Base-by-base conservation (phyloP, 1,140 invertebrate genomes). In the Frieseomelitta varia region DNA sequence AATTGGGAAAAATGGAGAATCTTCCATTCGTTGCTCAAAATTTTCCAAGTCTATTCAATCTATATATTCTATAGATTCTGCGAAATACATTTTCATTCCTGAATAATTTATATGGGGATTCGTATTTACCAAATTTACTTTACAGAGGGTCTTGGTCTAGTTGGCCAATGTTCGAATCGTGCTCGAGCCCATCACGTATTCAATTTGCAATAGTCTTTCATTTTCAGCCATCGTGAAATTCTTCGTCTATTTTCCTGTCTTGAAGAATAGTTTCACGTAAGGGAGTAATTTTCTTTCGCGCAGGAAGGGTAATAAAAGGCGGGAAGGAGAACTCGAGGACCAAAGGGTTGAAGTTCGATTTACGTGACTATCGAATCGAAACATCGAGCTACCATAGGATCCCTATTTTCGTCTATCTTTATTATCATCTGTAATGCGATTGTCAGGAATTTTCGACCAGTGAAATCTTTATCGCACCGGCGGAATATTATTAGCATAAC, bases 381-480 rank as follows among this genome's bases (percentile, higher is more conserved):
- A 24, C 58, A 61, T 61, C 58, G 12, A 6, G 47, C 21, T 47
- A 67, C 12, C 21, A 47, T 1, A 34, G 51, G 47, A 56, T 77
- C 63, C 63, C 65, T 78, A 83, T 78, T 78, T 68, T 78, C 55
- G 74, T 51, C 55, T 58, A 51, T 69, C 81, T 83, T 83, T 83
- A 83, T 83, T 78, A 78, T 78, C 75, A 61, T 83, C 81, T 53
- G 81, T 83, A 78, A 83, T 69, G 65, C 81, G 81, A 78, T 78
- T 78, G 81, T 51, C 39, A 78, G 19, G 68, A 67, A 84, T 73
- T 79, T 72, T 63, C 75, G n/a, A 55, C 17, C 39, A 34, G 56
- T 14, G 68, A 75, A 85, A 81, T 74, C 69, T 80, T 73, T 79
- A 81, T 85, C 39, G 78, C 67, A 39, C 12, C 34, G 47, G 58